Evolutionary conservation across 2,888 invertebrate species (phyloP).

Genomic region (Pollenia griseotomentosa): DNA sequence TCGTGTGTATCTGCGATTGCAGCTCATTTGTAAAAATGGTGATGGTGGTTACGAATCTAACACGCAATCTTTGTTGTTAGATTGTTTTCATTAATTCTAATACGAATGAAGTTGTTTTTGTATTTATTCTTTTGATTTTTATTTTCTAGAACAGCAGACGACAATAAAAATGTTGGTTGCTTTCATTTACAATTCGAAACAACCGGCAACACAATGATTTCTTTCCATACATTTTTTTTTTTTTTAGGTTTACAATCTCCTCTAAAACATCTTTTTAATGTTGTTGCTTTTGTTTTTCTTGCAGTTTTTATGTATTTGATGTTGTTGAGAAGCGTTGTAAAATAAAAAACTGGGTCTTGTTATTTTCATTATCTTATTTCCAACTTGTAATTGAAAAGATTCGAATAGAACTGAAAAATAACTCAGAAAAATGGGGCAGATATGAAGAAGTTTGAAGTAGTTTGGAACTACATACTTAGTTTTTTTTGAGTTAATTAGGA

Average conservation of each 20-base stretch:
- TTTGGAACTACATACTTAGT: too few relatives aligned
- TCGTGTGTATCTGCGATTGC: not conserved
- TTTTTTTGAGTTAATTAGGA: too few relatives aligned
- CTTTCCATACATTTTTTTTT: not conserved
- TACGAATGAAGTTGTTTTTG: conserved; percentile 7
- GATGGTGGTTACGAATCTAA: conserved; percentile 44
- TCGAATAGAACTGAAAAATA: not conserved
- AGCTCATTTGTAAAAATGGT: not conserved
- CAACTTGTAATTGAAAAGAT: conserved; percentile 38
- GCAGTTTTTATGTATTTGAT: conserved; percentile 16
- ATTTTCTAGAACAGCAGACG: conserved; percentile 52
- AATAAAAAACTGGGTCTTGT: conserved; percentile 5
- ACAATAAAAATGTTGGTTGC: conserved; percentile 47
- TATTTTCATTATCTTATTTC: conserved; percentile 30
- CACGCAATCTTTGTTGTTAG: conserved; percentile 30
- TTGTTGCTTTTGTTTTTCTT: not conserved
- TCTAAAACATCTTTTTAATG: not conserved
- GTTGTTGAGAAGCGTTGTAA: conserved; percentile 10
- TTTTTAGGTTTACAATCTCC: not conserved
- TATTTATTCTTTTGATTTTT: conserved; percentile 17
- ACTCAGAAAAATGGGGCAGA: not conserved
- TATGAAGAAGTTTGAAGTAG: not conserved
- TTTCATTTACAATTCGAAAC: conserved; percentile 23
- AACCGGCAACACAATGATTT: conserved; percentile 14
- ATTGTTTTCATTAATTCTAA: conserved; percentile 1